A percentile compares a stretch with the other conserved stretches of the same genome.
phyloP scores from a whole-genome alignment of 2,113 vertebrate genomes.

The Tragelaphus imberbis region DNA sequence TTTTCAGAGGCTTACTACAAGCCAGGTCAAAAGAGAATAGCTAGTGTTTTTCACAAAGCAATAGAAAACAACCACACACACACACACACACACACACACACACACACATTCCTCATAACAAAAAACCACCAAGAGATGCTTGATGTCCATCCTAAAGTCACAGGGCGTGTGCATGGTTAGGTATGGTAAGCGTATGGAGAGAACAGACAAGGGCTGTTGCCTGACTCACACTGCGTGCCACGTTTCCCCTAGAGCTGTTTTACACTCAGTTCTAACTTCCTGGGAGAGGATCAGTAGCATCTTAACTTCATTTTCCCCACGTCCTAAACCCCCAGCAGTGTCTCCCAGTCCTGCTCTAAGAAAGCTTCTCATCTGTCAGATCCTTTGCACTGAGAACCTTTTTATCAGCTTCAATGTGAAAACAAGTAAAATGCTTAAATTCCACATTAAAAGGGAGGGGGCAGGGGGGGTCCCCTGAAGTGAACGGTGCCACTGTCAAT shows the following conservation, averaged over 20 bases:
- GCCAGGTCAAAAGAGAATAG: background rate
- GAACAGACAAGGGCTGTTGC: background rate
- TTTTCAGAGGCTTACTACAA: background rate
- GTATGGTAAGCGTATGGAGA: background rate
- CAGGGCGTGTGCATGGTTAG: too few species aligned
- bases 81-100: background rate
- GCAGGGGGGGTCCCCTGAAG: background rate
- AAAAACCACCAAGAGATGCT: background rate
- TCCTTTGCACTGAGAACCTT: background rate
- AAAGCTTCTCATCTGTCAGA: background rate
- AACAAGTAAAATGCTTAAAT: slow-evolving; percentile 39
- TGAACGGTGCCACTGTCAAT: slow-evolving; percentile 69
- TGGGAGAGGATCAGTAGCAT: background rate
- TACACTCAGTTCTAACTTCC: fast-evolving
- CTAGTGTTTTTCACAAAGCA: background rate
- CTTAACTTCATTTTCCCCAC: background rate
- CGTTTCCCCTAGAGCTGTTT: background rate
- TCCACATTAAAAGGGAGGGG: background rate
- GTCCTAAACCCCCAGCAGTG: background rate
- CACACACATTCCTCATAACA: too few species aligned
- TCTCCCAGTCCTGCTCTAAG: background rate
- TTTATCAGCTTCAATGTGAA: slow-evolving; percentile 46
- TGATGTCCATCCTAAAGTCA: background rate
- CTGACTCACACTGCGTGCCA: background rate
- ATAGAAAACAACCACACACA: background rate